Conservation (phyloP, 23 tunicate genomes). For the Phallusia fumigata region DNA sequence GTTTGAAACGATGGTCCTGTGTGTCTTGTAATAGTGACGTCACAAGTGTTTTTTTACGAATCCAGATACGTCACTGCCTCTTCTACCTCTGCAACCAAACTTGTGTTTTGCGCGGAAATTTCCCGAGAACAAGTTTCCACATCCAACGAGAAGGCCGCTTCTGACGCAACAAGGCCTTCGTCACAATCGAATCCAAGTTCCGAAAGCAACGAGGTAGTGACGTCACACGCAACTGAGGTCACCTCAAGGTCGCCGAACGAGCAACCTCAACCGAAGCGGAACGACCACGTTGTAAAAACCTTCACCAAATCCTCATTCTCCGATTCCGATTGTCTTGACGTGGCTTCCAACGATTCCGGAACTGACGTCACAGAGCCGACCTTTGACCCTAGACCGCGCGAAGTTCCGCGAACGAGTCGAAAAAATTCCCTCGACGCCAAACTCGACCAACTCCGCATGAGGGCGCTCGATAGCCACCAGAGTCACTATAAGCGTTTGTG, state of each 20-base stretch:
- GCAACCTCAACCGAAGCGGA: not conserved
- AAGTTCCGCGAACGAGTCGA: not conserved
- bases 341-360: conserved; percentile 7
- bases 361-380: not conserved
- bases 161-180: not conserved
- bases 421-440: conserved; percentile 51
- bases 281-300: too few species aligned
- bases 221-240: not conserved
- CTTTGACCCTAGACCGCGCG: not conserved
- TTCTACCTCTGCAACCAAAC: conserved; percentile 16
- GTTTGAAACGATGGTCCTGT: not conserved
- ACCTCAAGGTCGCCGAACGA: not conserved
- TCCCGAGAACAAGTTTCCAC: not conserved
- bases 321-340: conserved; percentile 8
- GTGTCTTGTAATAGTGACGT: too few species aligned
- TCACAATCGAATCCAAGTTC: not conserved
- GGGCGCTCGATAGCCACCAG: conserved; percentile 29
- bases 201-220: not conserved
- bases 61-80: conserved; percentile 37
- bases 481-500: not conserved
- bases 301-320: conserved; percentile 15
- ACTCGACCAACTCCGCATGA: conserved; percentile 43
- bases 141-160: not conserved
- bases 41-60: conserved; percentile 3
- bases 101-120: conserved; percentile 26